Conservation (phyloP, 2,888 invertebrate genomes). For the Arctia plantaginis region DNA sequence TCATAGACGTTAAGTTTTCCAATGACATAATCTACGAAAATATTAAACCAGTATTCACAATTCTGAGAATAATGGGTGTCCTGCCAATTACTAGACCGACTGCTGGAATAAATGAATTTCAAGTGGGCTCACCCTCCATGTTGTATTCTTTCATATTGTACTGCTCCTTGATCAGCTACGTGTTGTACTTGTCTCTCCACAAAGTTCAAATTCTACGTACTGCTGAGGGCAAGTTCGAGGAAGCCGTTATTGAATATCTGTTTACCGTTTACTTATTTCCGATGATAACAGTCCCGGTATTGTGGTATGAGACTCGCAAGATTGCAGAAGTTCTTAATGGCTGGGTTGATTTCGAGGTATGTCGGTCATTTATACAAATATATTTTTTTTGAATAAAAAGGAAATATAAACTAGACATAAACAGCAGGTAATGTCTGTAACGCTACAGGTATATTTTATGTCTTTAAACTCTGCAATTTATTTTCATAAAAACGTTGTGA, state of each 20-base stretch:
- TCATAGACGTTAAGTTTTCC: slow-evolving; percentile 67
- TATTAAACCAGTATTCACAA: slow-evolving; percentile 77
- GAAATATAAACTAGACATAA: not conserved
- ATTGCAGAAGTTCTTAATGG: slow-evolving; percentile 87
- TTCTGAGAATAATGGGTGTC: slow-evolving; percentile 86
- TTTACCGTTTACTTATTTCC: slow-evolving; percentile 91
- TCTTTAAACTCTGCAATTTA: too few relatives aligned
- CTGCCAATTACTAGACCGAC: slow-evolving; percentile 86
- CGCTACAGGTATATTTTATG: too few relatives aligned
- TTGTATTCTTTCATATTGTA: slow-evolving; percentile 86
- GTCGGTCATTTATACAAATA: not conserved
- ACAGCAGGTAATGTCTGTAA: too few relatives aligned
- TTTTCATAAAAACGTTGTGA: too few relatives aligned
- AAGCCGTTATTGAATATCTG: slow-evolving; percentile 91
- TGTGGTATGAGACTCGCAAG: slow-evolving; percentile 90
- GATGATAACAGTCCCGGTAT: slow-evolving; percentile 87
- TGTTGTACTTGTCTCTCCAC: slow-evolving; percentile 87
- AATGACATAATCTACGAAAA: slow-evolving; percentile 81
- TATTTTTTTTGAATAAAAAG: not conserved
- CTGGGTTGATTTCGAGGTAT: slow-evolving; percentile 90
- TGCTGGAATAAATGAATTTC: slow-evolving; percentile 80
- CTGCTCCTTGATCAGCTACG: slow-evolving; percentile 81
- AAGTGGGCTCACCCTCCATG: slow-evolving; percentile 84
- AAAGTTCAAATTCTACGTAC: slow-evolving; percentile 87
- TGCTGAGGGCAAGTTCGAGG: slow-evolving; percentile 90